Evolutionary conservation across 2,888 invertebrate species (phyloP).

Genomic region (Macropis europaea): DNA sequence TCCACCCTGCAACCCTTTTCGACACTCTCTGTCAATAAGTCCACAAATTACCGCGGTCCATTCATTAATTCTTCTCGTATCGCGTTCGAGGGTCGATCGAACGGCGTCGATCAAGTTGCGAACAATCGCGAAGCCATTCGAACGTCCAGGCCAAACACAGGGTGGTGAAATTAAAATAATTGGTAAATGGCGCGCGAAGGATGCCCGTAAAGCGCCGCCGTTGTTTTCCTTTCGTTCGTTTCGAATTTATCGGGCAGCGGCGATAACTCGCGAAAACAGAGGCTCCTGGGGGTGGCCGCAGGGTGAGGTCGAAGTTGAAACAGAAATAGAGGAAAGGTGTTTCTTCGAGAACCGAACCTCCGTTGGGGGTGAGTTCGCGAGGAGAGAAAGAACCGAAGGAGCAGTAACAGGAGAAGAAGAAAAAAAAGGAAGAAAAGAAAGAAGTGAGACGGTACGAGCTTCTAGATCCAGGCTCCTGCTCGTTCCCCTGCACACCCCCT

Average conservation of each 20-base stretch:
- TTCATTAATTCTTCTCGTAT: slow-evolving; percentile 9
- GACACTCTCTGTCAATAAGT: background rate
- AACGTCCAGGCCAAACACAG: background rate
- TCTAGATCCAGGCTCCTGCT: slow-evolving; percentile 51
- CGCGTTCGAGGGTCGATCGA: slow-evolving; percentile 7
- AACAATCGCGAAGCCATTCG: slow-evolving; percentile 12
- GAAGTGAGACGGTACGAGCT: slow-evolving; percentile 48
- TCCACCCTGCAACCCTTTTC: no score
- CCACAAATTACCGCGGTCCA: background rate
- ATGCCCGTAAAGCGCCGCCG: slow-evolving; percentile 57
- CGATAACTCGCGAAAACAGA: slow-evolving; percentile 49
- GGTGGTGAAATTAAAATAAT: slow-evolving; percentile 30
- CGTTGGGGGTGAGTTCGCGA: slow-evolving; percentile 1
- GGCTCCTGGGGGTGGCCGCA: slow-evolving; percentile 3
- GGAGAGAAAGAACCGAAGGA: slow-evolving; percentile 7
- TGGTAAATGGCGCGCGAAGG: slow-evolving; percentile 16
- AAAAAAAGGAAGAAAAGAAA: slow-evolving; percentile 28
- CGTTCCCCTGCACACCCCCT: slow-evolving; percentile 27
- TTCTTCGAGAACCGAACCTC: slow-evolving; percentile 25
- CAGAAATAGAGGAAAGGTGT: slow-evolving; percentile 50
- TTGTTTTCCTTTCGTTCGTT: slow-evolving; percentile 69
- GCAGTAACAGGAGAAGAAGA: slow-evolving; percentile 2
- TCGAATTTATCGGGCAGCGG: slow-evolving; percentile 68
- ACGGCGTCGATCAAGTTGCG: slow-evolving; percentile 1
- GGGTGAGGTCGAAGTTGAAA: slow-evolving; percentile 37